Base-by-base conservation (phyloP, 1,140 invertebrate species). In the Saccostrea glomerata region DNA sequence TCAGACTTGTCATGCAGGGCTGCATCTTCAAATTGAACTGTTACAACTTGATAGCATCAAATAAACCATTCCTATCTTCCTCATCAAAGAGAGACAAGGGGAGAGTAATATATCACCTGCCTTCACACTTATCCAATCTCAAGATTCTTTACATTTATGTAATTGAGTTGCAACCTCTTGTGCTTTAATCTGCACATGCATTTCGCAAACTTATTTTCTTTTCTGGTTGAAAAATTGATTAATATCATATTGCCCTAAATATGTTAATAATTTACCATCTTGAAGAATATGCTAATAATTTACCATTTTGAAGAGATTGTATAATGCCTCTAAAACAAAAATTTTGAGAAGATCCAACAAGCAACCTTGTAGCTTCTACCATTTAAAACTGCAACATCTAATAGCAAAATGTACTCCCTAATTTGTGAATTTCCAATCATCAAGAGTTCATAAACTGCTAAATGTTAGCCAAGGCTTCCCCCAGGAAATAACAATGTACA, bases 11-110 rank as follows among this genome's bases (percentile, higher is more conserved):
- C 70, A 77, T 77, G 70, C 70, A 12, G 25, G 70, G 70, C 70
- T 25, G 70, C 70, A 77, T 77, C 70, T 77, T 30, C 11, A 30
- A 12, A 36, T 25, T 77, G 70, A 77, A 77, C 70, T 77, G 25
- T 40, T 77, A 77, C 30, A 77, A 47, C 11, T 77, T 77, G 70
- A 77, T 77, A 77, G 70, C 11, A 30, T 25, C 30, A 30, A 25
- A 36, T 15, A 11, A 2, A 17, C 70, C 13, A 13, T 77, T 23
- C 70, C 23, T 30, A 77, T 77, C 70, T 77, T 13, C 13, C 11
- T 25, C 70, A 77, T 77, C 70, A 77, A 77, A 77, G 70, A 30
- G 30, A 77, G 12, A 15, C 25, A 77, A 36, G 25, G 70, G 15
- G 25, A 36, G 70, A 0, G 13, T 40, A 77, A 77, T 77, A 30